Conservation (phyloP, 2,113 vertebrate genomes). For the Heteronetta atricapilla region DNA sequence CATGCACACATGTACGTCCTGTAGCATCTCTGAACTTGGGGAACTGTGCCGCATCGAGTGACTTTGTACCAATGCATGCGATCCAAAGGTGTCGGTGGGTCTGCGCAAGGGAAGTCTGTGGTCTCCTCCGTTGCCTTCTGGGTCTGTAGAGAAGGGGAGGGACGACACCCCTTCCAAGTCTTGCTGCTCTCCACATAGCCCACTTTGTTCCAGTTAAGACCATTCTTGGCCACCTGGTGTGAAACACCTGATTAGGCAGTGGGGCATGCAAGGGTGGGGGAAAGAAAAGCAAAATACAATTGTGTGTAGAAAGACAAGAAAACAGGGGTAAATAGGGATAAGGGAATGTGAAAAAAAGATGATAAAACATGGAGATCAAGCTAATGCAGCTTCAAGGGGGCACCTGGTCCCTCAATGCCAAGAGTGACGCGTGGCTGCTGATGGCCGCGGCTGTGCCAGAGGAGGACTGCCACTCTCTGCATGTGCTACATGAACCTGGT, state of each 20-base stretch:
- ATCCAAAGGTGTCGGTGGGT: not conserved
- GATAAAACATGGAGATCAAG: not conserved
- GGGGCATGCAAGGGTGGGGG: not conserved
- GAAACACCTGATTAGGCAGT: not conserved
- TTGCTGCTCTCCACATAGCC: not conserved
- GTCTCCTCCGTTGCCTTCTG: not conserved
- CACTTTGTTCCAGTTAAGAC: not conserved
- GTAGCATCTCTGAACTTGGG: not conserved
- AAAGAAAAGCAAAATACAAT: not conserved
- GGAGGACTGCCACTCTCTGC: not conserved
- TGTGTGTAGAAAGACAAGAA: not conserved
- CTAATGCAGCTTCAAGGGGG: not conserved
- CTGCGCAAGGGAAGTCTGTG: not conserved
- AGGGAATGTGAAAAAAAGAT: not conserved
- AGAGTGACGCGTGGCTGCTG: not conserved
- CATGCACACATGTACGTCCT: not conserved
- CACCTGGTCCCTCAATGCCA: not conserved
- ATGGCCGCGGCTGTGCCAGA: not conserved
- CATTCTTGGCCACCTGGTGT: not conserved
- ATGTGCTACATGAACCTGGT: not conserved
- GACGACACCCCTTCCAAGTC: not conserved
- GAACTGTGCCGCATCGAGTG: not conserved
- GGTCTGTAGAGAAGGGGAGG: not conserved
- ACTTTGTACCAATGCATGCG: not conserved
- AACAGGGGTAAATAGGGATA: not conserved